Conservation (phyloP, 2,113 vertebrate genomes). For the Cyphomyrus plagiostoma region DNA sequence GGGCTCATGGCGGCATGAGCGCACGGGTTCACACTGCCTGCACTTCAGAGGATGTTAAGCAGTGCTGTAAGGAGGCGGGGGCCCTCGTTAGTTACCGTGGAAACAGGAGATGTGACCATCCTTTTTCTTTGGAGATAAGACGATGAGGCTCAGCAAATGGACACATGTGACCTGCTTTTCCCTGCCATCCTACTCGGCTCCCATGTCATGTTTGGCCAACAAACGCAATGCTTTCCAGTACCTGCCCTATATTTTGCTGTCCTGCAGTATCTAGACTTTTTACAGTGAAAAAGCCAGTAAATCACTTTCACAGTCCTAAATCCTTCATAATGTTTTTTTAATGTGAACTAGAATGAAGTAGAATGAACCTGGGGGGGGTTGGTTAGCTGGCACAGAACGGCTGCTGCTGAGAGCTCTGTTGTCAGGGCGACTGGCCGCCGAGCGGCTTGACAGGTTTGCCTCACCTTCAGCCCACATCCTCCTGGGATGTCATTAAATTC, state of each 20-base stretch:
- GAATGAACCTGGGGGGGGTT: not conserved
- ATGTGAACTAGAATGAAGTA: not conserved
- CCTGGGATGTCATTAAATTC: conserved; percentile 24
- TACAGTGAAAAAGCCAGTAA: not conserved
- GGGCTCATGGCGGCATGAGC: not conserved
- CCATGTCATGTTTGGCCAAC: not conserved
- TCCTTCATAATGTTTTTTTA: not conserved
- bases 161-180: not conserved
- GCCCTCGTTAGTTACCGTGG: not conserved
- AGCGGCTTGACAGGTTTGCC: not conserved
- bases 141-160: not conserved
- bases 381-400: not conserved
- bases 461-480: not conserved
- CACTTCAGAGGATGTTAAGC: not conserved
- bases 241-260: not conserved
- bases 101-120: not conserved
- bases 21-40: not conserved
- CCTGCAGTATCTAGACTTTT: not conserved
- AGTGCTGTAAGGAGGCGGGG: not conserved
- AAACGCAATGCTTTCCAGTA: not conserved
- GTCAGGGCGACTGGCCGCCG: not conserved
- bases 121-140: not conserved
- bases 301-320: not conserved
- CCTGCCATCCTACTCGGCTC: not conserved
- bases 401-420: not conserved